Evolutionary conservation across 2,113 vertebrate species (phyloP).

Genomic region (Gallinago undulata): DNA sequence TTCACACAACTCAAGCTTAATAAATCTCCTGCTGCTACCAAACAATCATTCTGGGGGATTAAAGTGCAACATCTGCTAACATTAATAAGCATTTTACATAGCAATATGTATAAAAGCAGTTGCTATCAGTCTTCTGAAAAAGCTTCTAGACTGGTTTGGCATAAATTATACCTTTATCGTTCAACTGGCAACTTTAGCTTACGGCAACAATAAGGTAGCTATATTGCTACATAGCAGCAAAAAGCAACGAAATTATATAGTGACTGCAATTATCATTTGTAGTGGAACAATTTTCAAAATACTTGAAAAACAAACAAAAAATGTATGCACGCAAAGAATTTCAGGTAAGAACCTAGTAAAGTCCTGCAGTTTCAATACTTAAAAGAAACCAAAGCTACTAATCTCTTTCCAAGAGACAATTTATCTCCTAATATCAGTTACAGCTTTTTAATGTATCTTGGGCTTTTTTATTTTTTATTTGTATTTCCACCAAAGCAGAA

Average conservation of each 20-base stretch:
- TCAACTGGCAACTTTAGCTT: constrained; percentile 54
- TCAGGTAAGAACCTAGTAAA: not conserved
- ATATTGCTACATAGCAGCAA: not conserved
- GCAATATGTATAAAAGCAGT: constrained; percentile 70
- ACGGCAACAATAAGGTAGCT: constrained; percentile 47
- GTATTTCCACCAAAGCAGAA: not conserved
- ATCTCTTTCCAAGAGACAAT: not conserved
- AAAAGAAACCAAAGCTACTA: not conserved
- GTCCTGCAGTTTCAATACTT: not conserved
- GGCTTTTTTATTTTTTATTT: not conserved
- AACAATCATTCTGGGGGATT: constrained; percentile 81
- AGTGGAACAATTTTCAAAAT: constrained; percentile 4
- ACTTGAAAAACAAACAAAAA: not conserved
- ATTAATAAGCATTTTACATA: constrained; percentile 78
- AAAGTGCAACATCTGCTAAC: constrained; percentile 79
- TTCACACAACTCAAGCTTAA: constrained; percentile 82
- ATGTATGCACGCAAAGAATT: not conserved
- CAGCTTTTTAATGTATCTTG: not conserved
- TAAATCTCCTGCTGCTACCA: constrained; percentile 82
- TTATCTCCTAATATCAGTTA: not conserved
- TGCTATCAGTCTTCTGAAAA: constrained; percentile 67
- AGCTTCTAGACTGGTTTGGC: constrained; percentile 60
- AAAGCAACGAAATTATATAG: not conserved
- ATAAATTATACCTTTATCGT: constrained; percentile 62
- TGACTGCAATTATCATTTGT: not conserved